Percentiles rank a stretch among this genome's conserved stretches.
Conservation (phyloP, 2,797 vertebrate species). For the Phoeniculus purpureus region DNA sequence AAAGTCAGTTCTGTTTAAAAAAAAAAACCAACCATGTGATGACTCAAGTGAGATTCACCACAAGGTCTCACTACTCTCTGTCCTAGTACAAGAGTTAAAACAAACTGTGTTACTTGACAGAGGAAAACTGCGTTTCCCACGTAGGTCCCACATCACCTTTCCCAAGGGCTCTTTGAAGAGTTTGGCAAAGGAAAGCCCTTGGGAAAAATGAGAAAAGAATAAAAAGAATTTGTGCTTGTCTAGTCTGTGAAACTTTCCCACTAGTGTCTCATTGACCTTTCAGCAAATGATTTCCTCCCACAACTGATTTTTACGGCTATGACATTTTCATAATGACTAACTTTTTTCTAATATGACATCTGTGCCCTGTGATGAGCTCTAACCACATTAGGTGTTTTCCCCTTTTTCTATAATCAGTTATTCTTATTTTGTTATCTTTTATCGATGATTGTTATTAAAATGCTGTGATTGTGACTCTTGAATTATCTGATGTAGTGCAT, state of each 20-base stretch:
- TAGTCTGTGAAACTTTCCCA: not conserved
- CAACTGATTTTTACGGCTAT: slow-evolving; percentile 26
- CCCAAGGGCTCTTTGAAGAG: not conserved
- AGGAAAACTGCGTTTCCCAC: not conserved
- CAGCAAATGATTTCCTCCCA: not conserved
- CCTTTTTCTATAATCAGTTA: not conserved
- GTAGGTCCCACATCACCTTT: not conserved
- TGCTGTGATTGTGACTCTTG: not conserved
- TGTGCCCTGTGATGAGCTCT: not conserved
- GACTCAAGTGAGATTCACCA: not conserved
- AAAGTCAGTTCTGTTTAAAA: too few relatives aligned
- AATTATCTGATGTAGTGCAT: not conserved
- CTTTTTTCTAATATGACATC: not conserved
- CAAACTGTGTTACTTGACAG: not conserved
- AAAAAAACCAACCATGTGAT: too few relatives aligned
- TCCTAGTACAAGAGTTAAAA: not conserved
- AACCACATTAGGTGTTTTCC: not conserved
- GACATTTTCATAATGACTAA: not conserved
- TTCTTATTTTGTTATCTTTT: not conserved
- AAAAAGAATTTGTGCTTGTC: not conserved
- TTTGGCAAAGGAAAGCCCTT: not conserved
- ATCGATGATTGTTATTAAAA: not conserved
- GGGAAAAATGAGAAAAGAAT: not conserved
- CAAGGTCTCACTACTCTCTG: not conserved
- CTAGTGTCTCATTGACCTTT: not conserved